Percentiles rank a stretch among this genome's conserved stretches.
Conservation (phyloP, 2,113 vertebrate species). For the Dasyornis broadbenti region DNA sequence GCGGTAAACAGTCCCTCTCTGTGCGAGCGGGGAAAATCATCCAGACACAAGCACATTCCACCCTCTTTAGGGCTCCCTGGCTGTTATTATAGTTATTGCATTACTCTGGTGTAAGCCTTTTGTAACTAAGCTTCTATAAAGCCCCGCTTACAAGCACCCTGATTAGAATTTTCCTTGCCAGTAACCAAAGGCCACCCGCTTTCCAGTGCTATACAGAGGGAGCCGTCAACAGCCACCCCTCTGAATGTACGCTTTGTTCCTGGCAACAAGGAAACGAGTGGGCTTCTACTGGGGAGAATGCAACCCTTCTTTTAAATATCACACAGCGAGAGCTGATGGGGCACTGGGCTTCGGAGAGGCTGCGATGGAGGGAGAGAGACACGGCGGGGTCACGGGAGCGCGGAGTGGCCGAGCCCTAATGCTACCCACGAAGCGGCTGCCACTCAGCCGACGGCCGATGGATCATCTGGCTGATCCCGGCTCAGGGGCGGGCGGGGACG, state of each 20-base stretch:
- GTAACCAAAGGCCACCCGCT: conserved; percentile 67
- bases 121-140: conserved; percentile 65
- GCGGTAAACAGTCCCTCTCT: conserved; percentile 70
- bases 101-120: conserved; percentile 67
- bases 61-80: conserved; percentile 60
- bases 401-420: neutral
- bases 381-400: conserved; percentile 28
- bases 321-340: conserved; percentile 55
- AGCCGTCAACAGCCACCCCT: conserved; percentile 66
- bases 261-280: conserved; percentile 74
- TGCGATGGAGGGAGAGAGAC: neutral
- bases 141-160: conserved; percentile 62
- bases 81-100: conserved; percentile 62
- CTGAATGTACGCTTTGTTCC: conserved; percentile 79
- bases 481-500: conserved; percentile 38
- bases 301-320: conserved; percentile 78
- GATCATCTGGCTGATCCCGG: conserved; percentile 68
- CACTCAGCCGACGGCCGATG: conserved; percentile 45
- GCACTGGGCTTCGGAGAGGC: conserved; percentile 55
- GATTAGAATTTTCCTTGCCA: conserved; percentile 64
- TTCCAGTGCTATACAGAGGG: conserved; percentile 65
- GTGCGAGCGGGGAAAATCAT: conserved; percentile 66
- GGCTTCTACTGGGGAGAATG: conserved; percentile 73
- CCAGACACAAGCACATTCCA: conserved; percentile 68
- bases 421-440: conserved; percentile 51